Evolutionary conservation across 37 sponge, comb jelly and placozoan genomes (phyloP).

Genomic region (Petrosia ficiformis): DNA sequence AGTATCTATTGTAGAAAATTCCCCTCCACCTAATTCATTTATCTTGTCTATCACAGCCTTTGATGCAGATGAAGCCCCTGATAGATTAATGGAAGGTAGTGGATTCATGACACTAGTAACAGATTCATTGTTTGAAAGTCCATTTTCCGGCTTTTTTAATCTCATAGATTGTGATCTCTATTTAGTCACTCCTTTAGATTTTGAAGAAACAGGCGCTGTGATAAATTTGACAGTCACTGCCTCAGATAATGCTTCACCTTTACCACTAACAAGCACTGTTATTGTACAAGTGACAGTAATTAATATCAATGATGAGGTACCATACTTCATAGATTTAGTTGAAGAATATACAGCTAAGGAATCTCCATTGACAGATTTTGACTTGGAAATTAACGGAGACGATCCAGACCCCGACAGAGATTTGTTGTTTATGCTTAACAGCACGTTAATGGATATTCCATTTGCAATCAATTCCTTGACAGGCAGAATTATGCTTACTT

Average conservation of each 20-base stretch:
- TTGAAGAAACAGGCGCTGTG: slow-evolving; percentile 10
- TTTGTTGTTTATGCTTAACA: slow-evolving; percentile 1
- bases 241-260: slow-evolving; percentile 20
- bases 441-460: neutral
- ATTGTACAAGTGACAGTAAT: slow-evolving; percentile 28
- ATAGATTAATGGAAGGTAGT: neutral
- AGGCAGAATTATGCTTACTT: slow-evolving; percentile 31
- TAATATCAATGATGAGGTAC: slow-evolving; percentile 80
- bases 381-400: neutral
- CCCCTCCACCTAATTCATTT: neutral
- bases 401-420: slow-evolving; percentile 35
- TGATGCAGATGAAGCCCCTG: slow-evolving; percentile 62
- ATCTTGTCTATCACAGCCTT: slow-evolving; percentile 34
- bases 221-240: slow-evolving; percentile 33
- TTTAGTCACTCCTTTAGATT: slow-evolving; percentile 22
- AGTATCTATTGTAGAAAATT: slow-evolving; percentile 35
- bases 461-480: slow-evolving; percentile 20
- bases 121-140: slow-evolving; percentile 4
- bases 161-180: slow-evolving; percentile 30
- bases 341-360: neutral
- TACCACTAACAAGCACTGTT: neutral
- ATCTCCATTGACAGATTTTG: neutral
- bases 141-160: slow-evolving; percentile 10
- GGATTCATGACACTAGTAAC: slow-evolving; percentile 33
- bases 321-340: slow-evolving; percentile 23